Percentiles rank a stretch among this genome's conserved stretches.
Evolutionary conservation across 2,113 vertebrate genomes (phyloP).

Genomic region (Hypomesus transpacificus): DNA sequence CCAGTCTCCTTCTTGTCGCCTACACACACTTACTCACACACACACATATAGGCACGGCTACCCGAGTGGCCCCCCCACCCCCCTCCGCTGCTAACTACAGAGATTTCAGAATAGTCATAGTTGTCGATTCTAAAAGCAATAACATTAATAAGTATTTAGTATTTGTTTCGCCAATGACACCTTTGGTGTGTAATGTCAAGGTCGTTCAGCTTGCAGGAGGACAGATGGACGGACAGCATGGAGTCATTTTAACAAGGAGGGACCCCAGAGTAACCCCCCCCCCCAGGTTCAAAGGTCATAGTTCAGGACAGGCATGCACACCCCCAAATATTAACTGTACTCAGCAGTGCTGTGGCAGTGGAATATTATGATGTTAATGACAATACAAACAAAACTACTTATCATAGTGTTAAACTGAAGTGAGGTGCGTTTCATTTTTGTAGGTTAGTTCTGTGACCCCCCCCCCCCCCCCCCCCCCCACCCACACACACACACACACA

Average conservation of each 20-base stretch:
- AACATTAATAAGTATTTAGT: slow-evolving; percentile 49
- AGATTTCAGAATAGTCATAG: slow-evolving; percentile 46
- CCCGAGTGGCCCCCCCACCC: slow-evolving; percentile 16
- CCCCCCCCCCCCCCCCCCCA: too few relatives aligned
- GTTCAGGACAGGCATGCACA: slow-evolving; percentile 63
- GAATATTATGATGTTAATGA: slow-evolving; percentile 17
- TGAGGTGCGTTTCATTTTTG: slow-evolving; percentile 28
- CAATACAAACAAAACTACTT: slow-evolving; percentile 14
- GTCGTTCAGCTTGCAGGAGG: slow-evolving; percentile 49
- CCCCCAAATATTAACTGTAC: slow-evolving; percentile 19
- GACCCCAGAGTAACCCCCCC: neutral
- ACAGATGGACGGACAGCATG: slow-evolving; percentile 47
- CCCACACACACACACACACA: too few relatives aligned
- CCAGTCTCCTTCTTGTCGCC: slow-evolving; percentile 50
- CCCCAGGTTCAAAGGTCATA: slow-evolving; percentile 5
- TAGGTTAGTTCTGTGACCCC: slow-evolving; percentile 32
- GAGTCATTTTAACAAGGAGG: slow-evolving; percentile 29
- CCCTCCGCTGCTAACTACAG: slow-evolving; percentile 43
- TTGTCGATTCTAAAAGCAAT: slow-evolving; percentile 57
- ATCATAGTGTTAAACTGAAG: slow-evolving; percentile 8
- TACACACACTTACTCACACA: slow-evolving; percentile 32
- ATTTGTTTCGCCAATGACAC: slow-evolving; percentile 60
- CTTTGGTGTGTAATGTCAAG: slow-evolving; percentile 67
- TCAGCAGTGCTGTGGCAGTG: slow-evolving; percentile 34
- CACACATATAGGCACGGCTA: slow-evolving; percentile 24